Evolutionary conservation across 2,888 invertebrate species (phyloP).

Genomic region (Acrobasis repandana): DNA sequence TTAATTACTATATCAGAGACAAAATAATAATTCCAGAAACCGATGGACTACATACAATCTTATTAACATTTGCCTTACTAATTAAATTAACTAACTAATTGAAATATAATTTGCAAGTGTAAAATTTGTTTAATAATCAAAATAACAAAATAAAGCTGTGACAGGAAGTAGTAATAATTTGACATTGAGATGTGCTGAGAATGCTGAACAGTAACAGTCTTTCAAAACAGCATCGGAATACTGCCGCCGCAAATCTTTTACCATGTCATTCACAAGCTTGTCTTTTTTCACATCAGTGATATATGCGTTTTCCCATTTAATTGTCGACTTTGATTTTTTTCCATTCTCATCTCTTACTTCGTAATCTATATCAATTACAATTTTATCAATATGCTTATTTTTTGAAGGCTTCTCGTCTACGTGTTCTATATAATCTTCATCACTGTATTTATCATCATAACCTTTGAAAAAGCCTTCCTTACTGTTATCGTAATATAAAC

Average conservation of each 20-base stretch:
- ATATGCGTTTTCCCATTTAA: conserved; percentile 6
- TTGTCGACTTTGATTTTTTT: background rate
- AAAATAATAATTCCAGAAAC: too few species aligned
- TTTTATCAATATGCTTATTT: background rate
- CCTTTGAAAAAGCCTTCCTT: conserved; percentile 35
- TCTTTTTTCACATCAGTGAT: conserved; percentile 14
- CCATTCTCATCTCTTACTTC: background rate
- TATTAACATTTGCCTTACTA: too few species aligned
- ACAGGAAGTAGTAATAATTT: background rate
- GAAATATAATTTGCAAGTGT: too few species aligned
- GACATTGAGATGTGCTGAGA: background rate
- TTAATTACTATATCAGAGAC: too few species aligned
- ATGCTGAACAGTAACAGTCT: conserved; percentile 42
- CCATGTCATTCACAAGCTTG: conserved; percentile 22
- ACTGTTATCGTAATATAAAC: conserved; percentile 42
- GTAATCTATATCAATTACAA: conserved; percentile 17
- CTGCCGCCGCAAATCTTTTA: conserved; percentile 23
- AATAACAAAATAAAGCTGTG: conserved; percentile 4
- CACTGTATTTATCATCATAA: conserved; percentile 16
- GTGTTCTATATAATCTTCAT: conserved; percentile 17
- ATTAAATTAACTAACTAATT: too few species aligned
- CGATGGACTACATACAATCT: too few species aligned
- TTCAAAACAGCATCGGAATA: conserved; percentile 41
- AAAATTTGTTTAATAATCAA: background rate
- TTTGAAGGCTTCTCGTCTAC: background rate